Conservation (phyloP, 2,113 vertebrate genomes). For the Orcinus orca region DNA sequence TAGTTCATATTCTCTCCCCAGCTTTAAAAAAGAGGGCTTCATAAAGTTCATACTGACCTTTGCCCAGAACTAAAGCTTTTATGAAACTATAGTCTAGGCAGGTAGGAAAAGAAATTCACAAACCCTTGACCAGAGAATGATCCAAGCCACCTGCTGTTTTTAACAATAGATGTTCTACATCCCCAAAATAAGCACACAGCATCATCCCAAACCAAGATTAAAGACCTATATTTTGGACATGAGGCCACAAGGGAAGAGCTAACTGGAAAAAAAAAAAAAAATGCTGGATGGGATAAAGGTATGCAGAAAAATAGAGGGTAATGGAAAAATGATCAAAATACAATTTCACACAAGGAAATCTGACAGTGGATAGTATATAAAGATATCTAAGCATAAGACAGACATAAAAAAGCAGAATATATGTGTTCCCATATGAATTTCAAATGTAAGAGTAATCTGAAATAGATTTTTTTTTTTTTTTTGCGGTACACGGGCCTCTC, state of each 20-base stretch:
- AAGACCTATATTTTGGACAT: conserved; percentile 21
- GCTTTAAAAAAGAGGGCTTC: not conserved
- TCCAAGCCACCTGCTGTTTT: not conserved
- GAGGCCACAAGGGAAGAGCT: not conserved
- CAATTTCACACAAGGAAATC: not conserved
- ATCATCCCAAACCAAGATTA: not conserved
- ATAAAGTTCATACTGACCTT: not conserved
- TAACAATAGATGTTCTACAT: conserved; percentile 24
- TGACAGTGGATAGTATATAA: not conserved
- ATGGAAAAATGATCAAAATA: conserved; percentile 8
- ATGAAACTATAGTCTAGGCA: not conserved
- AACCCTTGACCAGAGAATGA: not conserved
- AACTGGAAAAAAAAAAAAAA: not conserved
- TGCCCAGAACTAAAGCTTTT: not conserved
- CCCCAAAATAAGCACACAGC: not conserved
- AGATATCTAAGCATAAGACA: not conserved
- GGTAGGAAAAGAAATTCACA: not conserved
- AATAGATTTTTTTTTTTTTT: not conserved
- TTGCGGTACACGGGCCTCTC: too few species aligned
- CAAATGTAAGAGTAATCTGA: not conserved
- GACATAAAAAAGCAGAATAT: not conserved
- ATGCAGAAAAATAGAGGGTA: not conserved
- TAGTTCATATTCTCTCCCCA: not conserved
- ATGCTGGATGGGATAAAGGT: not conserved
- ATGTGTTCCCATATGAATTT: not conserved